Evolutionary conservation across 2,113 vertebrate species (phyloP).

Genomic region (Tor tambroides): DNA sequence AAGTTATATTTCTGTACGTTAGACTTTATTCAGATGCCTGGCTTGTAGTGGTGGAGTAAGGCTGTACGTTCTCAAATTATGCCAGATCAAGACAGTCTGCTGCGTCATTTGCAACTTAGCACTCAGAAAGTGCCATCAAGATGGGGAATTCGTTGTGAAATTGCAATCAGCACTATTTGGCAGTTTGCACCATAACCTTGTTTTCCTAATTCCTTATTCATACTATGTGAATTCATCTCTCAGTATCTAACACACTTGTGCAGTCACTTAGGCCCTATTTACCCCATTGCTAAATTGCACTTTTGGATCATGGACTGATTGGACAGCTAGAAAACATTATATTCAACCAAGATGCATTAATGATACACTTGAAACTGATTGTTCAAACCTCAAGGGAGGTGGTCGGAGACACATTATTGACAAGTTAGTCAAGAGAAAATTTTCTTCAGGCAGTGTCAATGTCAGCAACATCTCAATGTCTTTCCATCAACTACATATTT

Average conservation of each 20-base stretch:
- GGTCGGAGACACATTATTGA: slow-evolving; percentile 3
- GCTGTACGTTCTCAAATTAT: neutral
- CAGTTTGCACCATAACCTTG: slow-evolving; percentile 23
- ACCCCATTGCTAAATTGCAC: slow-evolving; percentile 26
- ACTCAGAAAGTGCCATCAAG: neutral
- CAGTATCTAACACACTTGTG: slow-evolving; percentile 7
- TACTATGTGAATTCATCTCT: neutral
- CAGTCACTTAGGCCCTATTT: neutral
- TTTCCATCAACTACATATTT: slow-evolving; percentile 2
- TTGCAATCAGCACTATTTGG: slow-evolving; percentile 32
- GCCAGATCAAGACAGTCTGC: neutral
- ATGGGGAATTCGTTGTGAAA: neutral
- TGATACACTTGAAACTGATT: slow-evolving; percentile 21
- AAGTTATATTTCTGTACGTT: neutral
- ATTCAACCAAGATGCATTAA: slow-evolving; percentile 21
- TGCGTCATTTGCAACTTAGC: neutral
- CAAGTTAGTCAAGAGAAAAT: neutral
- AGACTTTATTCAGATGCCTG: neutral
- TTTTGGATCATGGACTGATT: slow-evolving; percentile 25
- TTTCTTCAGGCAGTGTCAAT: neutral
- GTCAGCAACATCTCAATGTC: slow-evolving; percentile 1
- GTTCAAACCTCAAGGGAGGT: neutral
- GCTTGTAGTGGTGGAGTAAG: neutral
- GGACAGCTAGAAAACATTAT: slow-evolving; percentile 27
- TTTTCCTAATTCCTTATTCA: slow-evolving; percentile 35